Evolutionary conservation across 1,140 invertebrate genomes (phyloP).

Genomic region (Pogonomyrmex barbatus): DNA sequence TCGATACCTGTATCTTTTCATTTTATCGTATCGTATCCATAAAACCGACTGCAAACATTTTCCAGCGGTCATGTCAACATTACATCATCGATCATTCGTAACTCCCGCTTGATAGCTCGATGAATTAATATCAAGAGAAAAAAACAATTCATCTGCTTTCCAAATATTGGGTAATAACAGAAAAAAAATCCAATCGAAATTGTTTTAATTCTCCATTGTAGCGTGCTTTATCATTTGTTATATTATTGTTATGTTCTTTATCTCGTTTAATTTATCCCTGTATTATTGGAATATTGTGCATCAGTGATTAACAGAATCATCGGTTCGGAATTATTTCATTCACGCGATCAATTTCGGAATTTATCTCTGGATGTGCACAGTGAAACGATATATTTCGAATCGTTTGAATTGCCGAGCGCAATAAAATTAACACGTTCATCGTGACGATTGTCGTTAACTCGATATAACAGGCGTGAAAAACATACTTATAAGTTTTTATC

Average conservation of each 20-base stretch:
- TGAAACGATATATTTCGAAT: not conserved
- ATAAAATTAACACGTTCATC: conserved; percentile 1
- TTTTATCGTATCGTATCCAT: conserved; percentile 42
- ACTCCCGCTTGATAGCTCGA: not conserved
- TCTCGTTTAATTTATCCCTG: not conserved
- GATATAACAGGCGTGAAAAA: not conserved
- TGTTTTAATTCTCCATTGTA: not conserved
- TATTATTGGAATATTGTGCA: not conserved
- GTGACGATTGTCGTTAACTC: not conserved
- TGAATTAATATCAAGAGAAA: not conserved
- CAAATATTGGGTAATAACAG: conserved; percentile 18
- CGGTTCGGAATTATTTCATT: not conserved
- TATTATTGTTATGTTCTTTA: no score
- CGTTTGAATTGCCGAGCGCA: not conserved
- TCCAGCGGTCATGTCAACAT: conserved; percentile 48
- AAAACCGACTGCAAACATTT: conserved; percentile 56
- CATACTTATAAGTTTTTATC: conserved; percentile 18
- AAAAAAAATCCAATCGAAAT: not conserved
- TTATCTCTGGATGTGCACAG: not conserved
- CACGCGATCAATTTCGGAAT: not conserved
- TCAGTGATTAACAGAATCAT: not conserved
- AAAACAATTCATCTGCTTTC: not conserved
- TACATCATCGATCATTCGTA: conserved; percentile 52
- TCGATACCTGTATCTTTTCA: conserved; percentile 52
- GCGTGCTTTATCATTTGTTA: not conserved